Evolutionary conservation across 1,140 invertebrate species (phyloP), one percentile per base, ranked within the genome.

Genomic region (Drosophila asahinai): DNA sequence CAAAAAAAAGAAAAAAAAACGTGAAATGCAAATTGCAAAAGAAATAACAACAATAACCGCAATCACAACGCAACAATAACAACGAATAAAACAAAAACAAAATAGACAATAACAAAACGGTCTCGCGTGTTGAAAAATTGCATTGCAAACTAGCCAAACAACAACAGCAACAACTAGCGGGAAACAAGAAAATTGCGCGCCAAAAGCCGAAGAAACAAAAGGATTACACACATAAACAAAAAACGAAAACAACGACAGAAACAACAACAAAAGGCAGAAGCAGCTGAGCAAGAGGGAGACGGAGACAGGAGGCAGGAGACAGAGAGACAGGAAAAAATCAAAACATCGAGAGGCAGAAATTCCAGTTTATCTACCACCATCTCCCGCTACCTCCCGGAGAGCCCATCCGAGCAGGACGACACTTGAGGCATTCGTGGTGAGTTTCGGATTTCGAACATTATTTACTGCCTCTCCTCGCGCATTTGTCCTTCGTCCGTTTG

Each of bases 1-100:
- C 36, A 33, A 27, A 17, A 52, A 73, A 54, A 51, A 54, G 19
- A 27, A 17, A 52, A 73, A 70, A 45, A 63, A 70, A 90, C 84
- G 81, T 81, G 87, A 86, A 86, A 91, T 91, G 86, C 83, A 91
- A 90, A 91, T 66, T 66, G 63, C 63, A 36, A 66, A 66, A 45
- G 58, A 33, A 43, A 45, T 75, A 67, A 73, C 49, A 77, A 65
- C 68, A 70, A 51, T 60, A 77, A 80, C 58, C 63, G 63, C 63
- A 66, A 66, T 63, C 63, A 66, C 58, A 66, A 62, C 63, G 58
- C 43, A 66, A 60, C 49, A 52, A 79, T 59, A 80, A 80, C 77
- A 80, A 77, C 33, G 33, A 36, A 33, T 33, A 33, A 36, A 51
- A 61, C 43, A 62, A 40, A 15, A 36, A 36, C 33, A 36, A 36